phyloP scores from a whole-genome alignment of 2,797 vertebrate species.

The Characodon lateralis region DNA sequence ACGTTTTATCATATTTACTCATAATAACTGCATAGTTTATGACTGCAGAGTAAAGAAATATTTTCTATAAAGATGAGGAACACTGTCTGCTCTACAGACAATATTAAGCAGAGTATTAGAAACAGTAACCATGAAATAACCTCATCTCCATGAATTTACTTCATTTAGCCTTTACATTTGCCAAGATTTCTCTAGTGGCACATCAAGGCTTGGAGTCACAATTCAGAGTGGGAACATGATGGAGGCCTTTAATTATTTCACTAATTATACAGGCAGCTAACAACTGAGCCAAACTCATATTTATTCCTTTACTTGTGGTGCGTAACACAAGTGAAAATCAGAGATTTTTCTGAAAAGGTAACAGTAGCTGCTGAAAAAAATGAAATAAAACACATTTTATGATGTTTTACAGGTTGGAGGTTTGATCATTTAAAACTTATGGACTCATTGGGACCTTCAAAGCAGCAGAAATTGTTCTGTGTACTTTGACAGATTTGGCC shows the following conservation, averaged over 20 bases:
- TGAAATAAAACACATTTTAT: background rate
- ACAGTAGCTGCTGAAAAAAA: conserved; percentile 27
- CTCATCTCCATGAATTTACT: conserved; percentile 23
- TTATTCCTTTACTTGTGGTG: conserved; percentile 50
- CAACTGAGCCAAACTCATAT: conserved; percentile 60
- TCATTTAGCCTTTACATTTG: conserved; percentile 40
- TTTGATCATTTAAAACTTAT: background rate
- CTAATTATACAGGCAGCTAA: conserved; percentile 74
- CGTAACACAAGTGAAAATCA: conserved; percentile 46
- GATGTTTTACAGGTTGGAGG: background rate
- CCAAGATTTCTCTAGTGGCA: conserved; percentile 39
- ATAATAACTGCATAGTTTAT: conserved; percentile 22
- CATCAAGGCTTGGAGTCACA: conserved; percentile 58
- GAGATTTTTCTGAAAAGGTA: conserved; percentile 39
- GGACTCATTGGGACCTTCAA: background rate
- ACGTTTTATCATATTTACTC: conserved; percentile 18
- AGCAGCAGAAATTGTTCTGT: no score
- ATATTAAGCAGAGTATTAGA: conserved; percentile 11
- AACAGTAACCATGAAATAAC: conserved; percentile 43
- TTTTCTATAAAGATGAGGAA: conserved; percentile 13
- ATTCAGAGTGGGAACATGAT: conserved; percentile 63
- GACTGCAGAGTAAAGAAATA: conserved; percentile 5
- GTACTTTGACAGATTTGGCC: no score
- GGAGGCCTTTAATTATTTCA: conserved; percentile 73
- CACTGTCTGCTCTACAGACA: conserved; percentile 31